Conservation (phyloP, 2,888 invertebrate genomes). For the Anthophora plumipes region DNA sequence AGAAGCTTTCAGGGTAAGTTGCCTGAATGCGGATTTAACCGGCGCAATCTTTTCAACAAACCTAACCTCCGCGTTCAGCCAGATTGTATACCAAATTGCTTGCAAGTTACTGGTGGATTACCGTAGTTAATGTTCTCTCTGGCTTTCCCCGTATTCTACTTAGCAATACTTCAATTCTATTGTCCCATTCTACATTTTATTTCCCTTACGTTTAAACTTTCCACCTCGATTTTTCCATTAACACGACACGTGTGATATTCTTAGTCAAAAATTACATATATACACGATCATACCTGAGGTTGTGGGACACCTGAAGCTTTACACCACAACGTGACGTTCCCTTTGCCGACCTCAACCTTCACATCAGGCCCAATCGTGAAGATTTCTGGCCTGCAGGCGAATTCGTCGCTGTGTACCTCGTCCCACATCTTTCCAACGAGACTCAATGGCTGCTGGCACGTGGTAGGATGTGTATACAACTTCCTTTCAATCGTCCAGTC, state of each 20-base stretch:
- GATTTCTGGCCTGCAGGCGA: conserved; percentile 93
- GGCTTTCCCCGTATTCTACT: neutral
- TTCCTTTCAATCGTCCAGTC: conserved; percentile 91
- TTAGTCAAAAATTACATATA: too few relatives aligned
- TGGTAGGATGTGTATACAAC: conserved; percentile 90
- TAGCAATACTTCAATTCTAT: conserved; percentile 19
- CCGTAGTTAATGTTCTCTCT: conserved; percentile 26
- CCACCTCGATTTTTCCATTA: neutral
- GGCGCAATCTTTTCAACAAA: conserved; percentile 42
- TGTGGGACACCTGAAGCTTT: conserved; percentile 91
- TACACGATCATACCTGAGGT: conserved; percentile 87
- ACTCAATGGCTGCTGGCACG: conserved; percentile 89
- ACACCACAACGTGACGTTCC: conserved; percentile 90
- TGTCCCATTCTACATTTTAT: neutral
- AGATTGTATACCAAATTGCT: conserved; percentile 47
- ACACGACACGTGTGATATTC: neutral
- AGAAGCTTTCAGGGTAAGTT: conserved; percentile 40
- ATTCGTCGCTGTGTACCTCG: conserved; percentile 89
- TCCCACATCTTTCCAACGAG: conserved; percentile 91
- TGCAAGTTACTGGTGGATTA: conserved; percentile 34
- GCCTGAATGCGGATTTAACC: conserved; percentile 23
- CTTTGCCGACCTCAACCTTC: conserved; percentile 87
- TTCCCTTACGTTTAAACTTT: neutral
- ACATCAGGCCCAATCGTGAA: conserved; percentile 83
- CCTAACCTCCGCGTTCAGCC: conserved; percentile 22